Evolutionary conservation across 2,113 vertebrate genomes (phyloP).

Genomic region (Rafetus swinhoei): DNA sequence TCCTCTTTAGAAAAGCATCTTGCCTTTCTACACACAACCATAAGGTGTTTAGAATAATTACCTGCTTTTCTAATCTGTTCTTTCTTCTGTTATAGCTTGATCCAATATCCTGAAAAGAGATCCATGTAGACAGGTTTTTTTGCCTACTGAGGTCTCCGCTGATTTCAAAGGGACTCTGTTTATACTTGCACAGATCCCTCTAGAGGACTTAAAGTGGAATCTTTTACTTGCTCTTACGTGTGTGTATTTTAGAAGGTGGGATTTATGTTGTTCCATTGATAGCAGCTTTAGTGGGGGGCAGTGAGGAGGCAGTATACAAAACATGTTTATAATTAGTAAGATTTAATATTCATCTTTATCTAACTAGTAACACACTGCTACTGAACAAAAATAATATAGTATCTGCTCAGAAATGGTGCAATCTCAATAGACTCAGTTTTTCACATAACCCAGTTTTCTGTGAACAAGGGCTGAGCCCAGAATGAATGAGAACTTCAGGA

Average conservation of each 20-base stretch:
- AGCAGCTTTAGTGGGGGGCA: not conserved
- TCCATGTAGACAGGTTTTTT: not conserved
- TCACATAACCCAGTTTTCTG: not conserved
- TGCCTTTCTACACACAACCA: not conserved
- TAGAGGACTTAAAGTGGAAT: not conserved
- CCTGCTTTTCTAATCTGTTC: not conserved
- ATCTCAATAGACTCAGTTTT: not conserved
- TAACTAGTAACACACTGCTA: not conserved
- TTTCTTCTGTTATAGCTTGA: not conserved
- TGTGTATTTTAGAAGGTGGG: not conserved
- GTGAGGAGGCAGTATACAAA: not conserved
- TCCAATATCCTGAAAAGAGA: not conserved
- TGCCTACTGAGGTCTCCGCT: not conserved
- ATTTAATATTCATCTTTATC: not conserved
- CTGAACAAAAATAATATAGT: not conserved
- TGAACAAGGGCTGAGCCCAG: not conserved
- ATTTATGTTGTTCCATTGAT: not conserved
- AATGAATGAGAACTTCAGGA: rapidly evolving
- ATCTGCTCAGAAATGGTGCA: rapidly evolving
- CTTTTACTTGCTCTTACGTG: not conserved
- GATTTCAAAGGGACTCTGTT: not conserved
- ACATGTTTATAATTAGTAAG: not conserved
- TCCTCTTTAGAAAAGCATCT: not conserved
- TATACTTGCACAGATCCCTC: not conserved
- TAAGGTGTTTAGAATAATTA: rapidly evolving